Base-by-base conservation (phyloP, 2,797 vertebrate species). In the Benthosema pterotum region DNA sequence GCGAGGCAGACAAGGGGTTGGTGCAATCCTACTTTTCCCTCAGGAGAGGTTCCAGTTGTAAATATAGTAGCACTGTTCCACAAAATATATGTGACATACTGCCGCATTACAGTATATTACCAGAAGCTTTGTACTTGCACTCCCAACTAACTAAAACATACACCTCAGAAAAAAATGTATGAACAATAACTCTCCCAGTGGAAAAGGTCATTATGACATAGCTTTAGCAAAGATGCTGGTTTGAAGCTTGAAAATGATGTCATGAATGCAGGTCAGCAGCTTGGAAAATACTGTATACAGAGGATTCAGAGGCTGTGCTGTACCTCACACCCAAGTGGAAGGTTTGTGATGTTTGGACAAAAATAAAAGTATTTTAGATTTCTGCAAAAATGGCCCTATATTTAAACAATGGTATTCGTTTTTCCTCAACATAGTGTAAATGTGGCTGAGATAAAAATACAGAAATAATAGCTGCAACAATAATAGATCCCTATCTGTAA, bases 181-280 rank as follows among this genome's bases (percentile, higher is more conserved):
- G 8, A 38, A 38, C 32, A 38, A 38, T 38, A 9, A 38, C 11
- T 38, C 8, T 38, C 32, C 32, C 32, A 38, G 14, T 45, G 59
- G 46, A 28, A 49, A 59, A 59, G 57, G 57, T 17, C 49, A 15
- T 22, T 22, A 52, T 45, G 49, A 19, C 18, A 17, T 61, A 42
- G 52, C 49, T 43, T 18, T 22, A 38, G 49, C 32, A 61, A 38
- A 38, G 32, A 38, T 38, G 32, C 32, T 38, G 32, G 32, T 38
- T 38, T 38, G 32, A 38, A 38, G 32, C 32, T 38, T 38, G 32
- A 11, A 38, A 38, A 38, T 38, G 32, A 16, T 38, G n/a, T 11
- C 52, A 32, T 42, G n/a, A 46, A 18, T 46, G 56, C 22, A 13
- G 46, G 43, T 45, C 13, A 47, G 42, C 13, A 38, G 32, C 32